phyloP scores from a whole-genome alignment of 2,113 vertebrate genomes.

The Semicossyphus pulcher region DNA sequence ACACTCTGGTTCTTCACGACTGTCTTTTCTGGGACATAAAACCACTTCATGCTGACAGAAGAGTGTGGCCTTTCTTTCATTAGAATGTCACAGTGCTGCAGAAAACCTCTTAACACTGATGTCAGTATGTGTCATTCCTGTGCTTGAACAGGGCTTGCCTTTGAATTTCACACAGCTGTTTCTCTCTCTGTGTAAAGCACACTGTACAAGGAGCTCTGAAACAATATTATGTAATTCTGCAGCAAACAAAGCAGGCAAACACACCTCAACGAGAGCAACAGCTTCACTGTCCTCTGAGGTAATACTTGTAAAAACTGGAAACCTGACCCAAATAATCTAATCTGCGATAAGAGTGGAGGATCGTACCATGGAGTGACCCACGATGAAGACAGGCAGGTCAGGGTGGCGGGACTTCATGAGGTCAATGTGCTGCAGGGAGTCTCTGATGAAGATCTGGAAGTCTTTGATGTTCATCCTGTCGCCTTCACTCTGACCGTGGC shows the following conservation, averaged over 20 bases:
- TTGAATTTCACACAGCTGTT: constrained; percentile 23
- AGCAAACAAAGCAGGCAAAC: constrained; percentile 5
- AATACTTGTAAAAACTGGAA: background rate
- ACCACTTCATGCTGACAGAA: background rate
- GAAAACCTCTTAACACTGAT: constrained; percentile 13
- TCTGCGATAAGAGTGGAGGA: no score
- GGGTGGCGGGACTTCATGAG: constrained; percentile 88
- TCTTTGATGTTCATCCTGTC: constrained; percentile 93
- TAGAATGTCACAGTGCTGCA: background rate
- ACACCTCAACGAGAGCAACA: no score
- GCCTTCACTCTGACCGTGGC: constrained; percentile 96
- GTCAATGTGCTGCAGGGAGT: constrained; percentile 93
- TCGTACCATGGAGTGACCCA: constrained; percentile 97
- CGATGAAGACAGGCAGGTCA: constrained; percentile 88
- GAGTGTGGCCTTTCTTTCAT: constrained; percentile 1
- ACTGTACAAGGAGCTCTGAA: constrained; percentile 5
- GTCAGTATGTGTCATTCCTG: background rate
- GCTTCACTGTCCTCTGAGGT: background rate
- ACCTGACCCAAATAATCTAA: no score
- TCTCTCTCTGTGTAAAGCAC: background rate
- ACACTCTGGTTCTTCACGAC: background rate
- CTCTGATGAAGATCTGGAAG: constrained; percentile 93
- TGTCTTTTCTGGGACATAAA: constrained; percentile 7
- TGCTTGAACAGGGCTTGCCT: background rate
- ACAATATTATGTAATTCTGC: constrained; percentile 1